Base-by-base conservation (phyloP, 2,888 invertebrate genomes). In the Deroplatys truncata region DNA sequence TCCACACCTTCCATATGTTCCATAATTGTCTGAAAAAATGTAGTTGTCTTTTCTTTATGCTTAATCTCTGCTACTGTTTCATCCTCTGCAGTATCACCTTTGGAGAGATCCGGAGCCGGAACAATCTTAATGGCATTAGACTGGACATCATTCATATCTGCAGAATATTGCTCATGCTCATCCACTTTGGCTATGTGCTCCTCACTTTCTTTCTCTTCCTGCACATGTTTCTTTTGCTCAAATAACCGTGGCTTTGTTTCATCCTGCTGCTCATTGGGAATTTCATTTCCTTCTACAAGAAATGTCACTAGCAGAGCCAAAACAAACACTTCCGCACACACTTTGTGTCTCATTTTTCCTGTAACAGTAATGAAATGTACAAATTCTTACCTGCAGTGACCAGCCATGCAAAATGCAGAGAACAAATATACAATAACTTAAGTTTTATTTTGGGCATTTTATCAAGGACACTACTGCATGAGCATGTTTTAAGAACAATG, bases 31-130 rank as follows among this genome's bases (percentile, higher is more conserved):
- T 89, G 90, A 20, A 90, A 35, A 72, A 72, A 72, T 13, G 43
- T 43, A 72, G 56, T 72, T 7, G 16, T 72, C 25, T 72, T 72
- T 25, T 72, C 56, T 2, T 20, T 72, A 72, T 20, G 20, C 7
- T 72, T 29, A 84, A 49, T 49, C 84, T 90, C 90, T 88, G 89
- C 85, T 28, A 35, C 8, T 90, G 90, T 88, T 85, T 91, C 85
- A 90, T 86, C 88, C 90, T 88, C 88, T 83, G 86, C 43, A 20
- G 56, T 56, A 82, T 87, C 89, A 28, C 88, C 89, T 82, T 89
- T 93, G 1, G 92, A 92, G 86, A 94, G 92, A 92, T 94, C 94
- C 25, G 94, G 93, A 28, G 93, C 92, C 72, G 93, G 92, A 28
- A 91, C 89, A 82, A 91, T 91, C 90, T 90, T 91, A 16, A 91